Base-by-base conservation (phyloP, 2,888 invertebrate genomes). In the Molanna angustata region DNA sequence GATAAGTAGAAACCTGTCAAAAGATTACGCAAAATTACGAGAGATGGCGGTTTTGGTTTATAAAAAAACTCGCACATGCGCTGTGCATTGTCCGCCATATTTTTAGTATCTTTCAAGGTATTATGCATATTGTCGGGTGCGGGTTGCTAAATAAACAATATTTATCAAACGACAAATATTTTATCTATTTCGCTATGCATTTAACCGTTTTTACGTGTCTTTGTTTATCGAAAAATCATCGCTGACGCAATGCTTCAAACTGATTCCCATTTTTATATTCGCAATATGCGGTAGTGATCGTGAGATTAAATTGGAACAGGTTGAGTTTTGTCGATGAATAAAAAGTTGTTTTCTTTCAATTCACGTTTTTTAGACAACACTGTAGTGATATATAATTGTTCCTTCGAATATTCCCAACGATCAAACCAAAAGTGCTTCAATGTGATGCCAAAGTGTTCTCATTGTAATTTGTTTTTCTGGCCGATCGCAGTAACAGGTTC, bases 101-200 rank as follows among this genome's bases (percentile, higher is more conserved):
- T 55, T n/a, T 55, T 51, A 51, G 55, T 55, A 55, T 50, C 55
- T 41, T 44, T 55, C 51, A 51, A 55, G 51, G 51, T 51, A 51
- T 51, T 48, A 41, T 53, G 49, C 22, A 17, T 40, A 41, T 41
- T 32, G 54, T 49, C 42, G 37, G 48, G 31, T 42, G 37, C 45
- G 33, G 45, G 45, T 41, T 45, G 44, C 32, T 6, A 27, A 27
- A 49, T 45, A 49, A 45, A 45, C 46, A 49, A 54, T 46, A 54
- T 54, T 49, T 37, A 39, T 20, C 39, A 51, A 40, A 51, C 37
- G 16, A 22, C 22, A 40, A 35, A 31, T 39, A 22, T 41, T 52
- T 39, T n/a, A 52, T 46, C 52, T 27, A 22, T 52, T 14, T 21
- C 18, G 40, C 37, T 52, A n/a, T n/a, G n/a, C n/a, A n/a, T n/a